Percentiles rank a stretch among this genome's conserved stretches.
These are phyloP conservation scores for Encarsia formosa DNA, from an alignment of 2,888 invertebrate genomes.

Conservation along the genomic window DNA sequence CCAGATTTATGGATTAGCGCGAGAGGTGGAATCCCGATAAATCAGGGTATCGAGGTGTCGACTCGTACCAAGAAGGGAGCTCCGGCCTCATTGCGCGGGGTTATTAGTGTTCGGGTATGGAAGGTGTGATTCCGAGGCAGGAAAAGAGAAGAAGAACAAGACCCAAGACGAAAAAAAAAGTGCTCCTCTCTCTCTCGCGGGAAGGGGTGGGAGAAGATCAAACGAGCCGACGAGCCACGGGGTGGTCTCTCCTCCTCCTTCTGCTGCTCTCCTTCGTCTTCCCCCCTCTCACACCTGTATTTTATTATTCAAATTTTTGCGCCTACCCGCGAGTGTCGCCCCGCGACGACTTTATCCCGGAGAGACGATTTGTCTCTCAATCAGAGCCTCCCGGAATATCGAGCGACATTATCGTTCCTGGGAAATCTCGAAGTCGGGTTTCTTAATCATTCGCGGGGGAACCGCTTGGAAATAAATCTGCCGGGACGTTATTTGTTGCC, in stretches of 20 bases:
- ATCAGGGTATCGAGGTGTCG: conserved; percentile 27
- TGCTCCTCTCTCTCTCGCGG: too few species aligned
- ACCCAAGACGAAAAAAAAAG: conserved; percentile 25
- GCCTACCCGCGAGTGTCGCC: conserved; percentile 12
- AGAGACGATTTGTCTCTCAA: neutral
- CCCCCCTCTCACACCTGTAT: conserved; percentile 28
- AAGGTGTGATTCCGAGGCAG: conserved; percentile 48
- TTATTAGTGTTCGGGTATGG: conserved; percentile 46
- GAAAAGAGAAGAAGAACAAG: conserved; percentile 17
- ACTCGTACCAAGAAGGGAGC: conserved; percentile 11
- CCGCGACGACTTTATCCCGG: conserved; percentile 25
- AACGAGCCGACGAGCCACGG: conserved; percentile 51
- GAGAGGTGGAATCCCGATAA: conserved; percentile 14
- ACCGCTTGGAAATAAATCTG: too few species aligned
- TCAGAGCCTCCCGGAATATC: too few species aligned
- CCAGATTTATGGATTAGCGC: conserved; percentile 19
- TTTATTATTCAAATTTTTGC: conserved; percentile 47
- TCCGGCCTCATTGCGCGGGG: conserved; percentile 29
- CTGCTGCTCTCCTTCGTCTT: conserved; percentile 30
- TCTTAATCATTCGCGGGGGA: too few species aligned
- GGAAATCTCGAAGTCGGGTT: too few species aligned
- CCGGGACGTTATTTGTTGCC: too few species aligned
- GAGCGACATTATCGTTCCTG: neutral
- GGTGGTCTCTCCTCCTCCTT: conserved; percentile 47
- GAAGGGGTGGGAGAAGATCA: conserved; percentile 47